A percentile compares a stretch with the other conserved stretches of the same genome.
phyloP scores from a whole-genome alignment of 2,797 vertebrate species.

The Cercopithecus hamlyni region DNA sequence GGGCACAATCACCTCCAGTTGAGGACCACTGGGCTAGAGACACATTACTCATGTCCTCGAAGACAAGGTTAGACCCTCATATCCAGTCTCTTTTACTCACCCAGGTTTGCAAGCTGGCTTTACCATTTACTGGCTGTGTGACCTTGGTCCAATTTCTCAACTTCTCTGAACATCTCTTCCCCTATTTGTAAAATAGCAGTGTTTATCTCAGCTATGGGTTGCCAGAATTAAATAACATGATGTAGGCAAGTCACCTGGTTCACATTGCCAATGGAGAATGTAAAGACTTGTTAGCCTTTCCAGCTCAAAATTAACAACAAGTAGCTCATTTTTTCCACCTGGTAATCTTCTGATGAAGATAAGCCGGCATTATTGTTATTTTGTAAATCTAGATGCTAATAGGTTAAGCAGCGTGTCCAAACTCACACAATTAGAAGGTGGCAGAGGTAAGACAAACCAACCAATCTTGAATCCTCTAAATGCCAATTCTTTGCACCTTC shows the following conservation, averaged over 20 bases:
- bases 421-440: not conserved
- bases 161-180: not conserved
- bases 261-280: not conserved
- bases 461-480: not conserved
- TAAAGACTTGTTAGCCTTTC: not conserved
- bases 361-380: not conserved
- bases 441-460: not conserved
- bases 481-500: not conserved
- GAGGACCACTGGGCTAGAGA: not conserved
- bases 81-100: not conserved
- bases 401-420: not conserved
- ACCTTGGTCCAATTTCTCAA: not conserved
- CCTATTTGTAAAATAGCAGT: not conserved
- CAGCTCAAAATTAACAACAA: not conserved
- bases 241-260: not conserved
- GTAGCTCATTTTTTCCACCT: not conserved
- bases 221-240: not conserved
- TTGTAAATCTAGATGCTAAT: not conserved
- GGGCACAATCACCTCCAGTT: not conserved
- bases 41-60: not conserved
- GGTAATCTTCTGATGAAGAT: not conserved
- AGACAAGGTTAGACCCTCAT: not conserved
- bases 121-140: not conserved
- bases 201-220: not conserved
- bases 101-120: not conserved